These are phyloP conservation scores for Ageneiosus marmoratus DNA, from an alignment of 2,113 vertebrate species.

Conservation along the genomic window DNA sequence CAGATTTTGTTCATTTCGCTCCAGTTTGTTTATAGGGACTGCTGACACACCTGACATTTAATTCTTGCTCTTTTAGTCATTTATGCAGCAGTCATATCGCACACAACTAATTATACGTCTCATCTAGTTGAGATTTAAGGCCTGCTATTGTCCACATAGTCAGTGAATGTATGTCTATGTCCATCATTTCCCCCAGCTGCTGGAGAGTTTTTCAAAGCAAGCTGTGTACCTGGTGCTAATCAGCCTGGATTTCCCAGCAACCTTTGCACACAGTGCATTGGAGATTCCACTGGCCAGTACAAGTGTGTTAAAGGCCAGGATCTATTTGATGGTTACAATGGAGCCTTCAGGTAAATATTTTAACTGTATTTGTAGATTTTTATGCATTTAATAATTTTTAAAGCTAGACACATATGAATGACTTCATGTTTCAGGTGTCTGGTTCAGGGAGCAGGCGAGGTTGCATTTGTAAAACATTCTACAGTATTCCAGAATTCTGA, in stretches of 20 bases:
- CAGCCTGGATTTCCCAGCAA: slow-evolving; percentile 73
- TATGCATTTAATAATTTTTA: background rate
- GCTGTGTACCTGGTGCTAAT: slow-evolving; percentile 86
- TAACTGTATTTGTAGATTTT: background rate
- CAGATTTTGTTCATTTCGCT: too few relatives aligned
- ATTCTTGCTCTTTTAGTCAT: too few relatives aligned
- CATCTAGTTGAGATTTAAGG: background rate
- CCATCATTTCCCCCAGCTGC: slow-evolving; percentile 72
- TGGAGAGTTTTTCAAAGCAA: slow-evolving; percentile 83
- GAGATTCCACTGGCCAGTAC: slow-evolving; percentile 75
- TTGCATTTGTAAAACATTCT: slow-evolving; percentile 91
- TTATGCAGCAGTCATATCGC: too few relatives aligned
- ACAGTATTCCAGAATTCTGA: slow-evolving; percentile 89
- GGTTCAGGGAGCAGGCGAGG: slow-evolving; percentile 77
- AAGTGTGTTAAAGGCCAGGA: slow-evolving; percentile 85
- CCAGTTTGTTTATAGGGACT: too few relatives aligned
- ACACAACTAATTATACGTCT: too few relatives aligned
- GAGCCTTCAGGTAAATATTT: slow-evolving; percentile 87
- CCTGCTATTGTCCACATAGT: background rate
- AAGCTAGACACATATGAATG: background rate
- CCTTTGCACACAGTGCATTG: slow-evolving; percentile 83
- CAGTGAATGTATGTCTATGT: slow-evolving; percentile 9
- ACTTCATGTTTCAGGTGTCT: slow-evolving; percentile 78
- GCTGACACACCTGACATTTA: too few relatives aligned
- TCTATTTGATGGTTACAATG: slow-evolving; percentile 80